A percentile compares a stretch with the other conserved stretches of the same genome.
These are phyloP conservation scores for Pogonus chalceus DNA, from an alignment of 1,140 invertebrate species.

Conservation along the genomic window DNA sequence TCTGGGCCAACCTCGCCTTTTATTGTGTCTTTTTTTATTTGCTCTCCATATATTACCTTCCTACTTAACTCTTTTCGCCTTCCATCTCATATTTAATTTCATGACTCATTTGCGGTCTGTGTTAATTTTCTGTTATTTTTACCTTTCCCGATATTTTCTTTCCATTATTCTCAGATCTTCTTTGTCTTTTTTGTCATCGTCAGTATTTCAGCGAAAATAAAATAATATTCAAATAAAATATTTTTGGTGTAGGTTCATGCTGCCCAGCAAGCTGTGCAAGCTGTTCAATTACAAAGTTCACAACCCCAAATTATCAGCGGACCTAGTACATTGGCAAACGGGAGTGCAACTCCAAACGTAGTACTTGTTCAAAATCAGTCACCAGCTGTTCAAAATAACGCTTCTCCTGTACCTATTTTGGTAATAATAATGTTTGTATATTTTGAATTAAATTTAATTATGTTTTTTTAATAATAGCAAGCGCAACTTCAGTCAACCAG, in stretches of 20 bases:
- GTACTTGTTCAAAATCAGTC: neutral
- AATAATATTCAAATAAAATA: no score
- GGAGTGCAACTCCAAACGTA: neutral
- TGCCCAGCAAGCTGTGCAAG: slow-evolving; percentile 4
- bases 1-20: no score
- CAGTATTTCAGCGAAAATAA: no score
- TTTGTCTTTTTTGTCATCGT: no score
- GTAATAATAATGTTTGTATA: slow-evolving; percentile 12
- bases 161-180: no score
- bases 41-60: no score
- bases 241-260: neutral
- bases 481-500: slow-evolving; percentile 43
- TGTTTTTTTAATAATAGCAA: slow-evolving; percentile 36
- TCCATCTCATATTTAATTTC: no score
- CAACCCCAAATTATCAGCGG: neutral
- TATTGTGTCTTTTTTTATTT: no score
- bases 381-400: neutral
- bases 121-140: no score
- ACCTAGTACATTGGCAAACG: neutral
- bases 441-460: neutral
- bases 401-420: slow-evolving; percentile 12
- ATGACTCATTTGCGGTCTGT: no score
- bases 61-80: no score
- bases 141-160: no score
- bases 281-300: neutral